phyloP scores from a whole-genome alignment of 2,113 vertebrate species.

The Orcinus orca region DNA sequence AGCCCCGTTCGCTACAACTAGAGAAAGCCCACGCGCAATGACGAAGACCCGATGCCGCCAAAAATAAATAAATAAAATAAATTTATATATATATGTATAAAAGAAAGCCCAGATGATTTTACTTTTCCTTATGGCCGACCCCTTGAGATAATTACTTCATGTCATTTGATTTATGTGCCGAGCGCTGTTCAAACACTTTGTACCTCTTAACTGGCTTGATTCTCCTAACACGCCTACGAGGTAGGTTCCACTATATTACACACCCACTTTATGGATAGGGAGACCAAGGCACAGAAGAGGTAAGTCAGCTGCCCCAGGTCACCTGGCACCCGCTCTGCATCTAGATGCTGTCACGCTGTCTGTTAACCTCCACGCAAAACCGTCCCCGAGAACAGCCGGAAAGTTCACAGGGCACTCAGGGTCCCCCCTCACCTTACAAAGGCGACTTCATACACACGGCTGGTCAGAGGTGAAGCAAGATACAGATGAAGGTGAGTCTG shows the following conservation, averaged over 20 bases:
- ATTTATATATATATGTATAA: no score
- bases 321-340: not conserved
- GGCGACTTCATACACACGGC: not conserved
- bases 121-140: no score
- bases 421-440: not conserved
- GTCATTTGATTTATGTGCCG: not conserved
- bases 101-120: not conserved
- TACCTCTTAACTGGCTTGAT: not conserved
- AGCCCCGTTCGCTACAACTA: no score
- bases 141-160: not conserved
- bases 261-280: not conserved
- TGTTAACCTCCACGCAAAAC: not conserved
- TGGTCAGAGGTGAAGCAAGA: not conserved
- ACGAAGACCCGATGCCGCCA: no score
- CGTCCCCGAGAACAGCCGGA: not conserved
- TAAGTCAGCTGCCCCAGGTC: not conserved
- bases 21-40: no score
- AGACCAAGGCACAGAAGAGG: not conserved
- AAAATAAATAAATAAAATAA: no score
- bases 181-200: not conserved
- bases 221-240: fast-evolving
- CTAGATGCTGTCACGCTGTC: fast-evolving
- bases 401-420: not conserved
- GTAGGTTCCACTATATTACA: fast-evolving
- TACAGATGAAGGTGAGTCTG: fast-evolving